These are phyloP conservation scores for Leptinotarsa juncta DNA, from an alignment of 2,888 invertebrate species.

Conservation along the genomic window DNA sequence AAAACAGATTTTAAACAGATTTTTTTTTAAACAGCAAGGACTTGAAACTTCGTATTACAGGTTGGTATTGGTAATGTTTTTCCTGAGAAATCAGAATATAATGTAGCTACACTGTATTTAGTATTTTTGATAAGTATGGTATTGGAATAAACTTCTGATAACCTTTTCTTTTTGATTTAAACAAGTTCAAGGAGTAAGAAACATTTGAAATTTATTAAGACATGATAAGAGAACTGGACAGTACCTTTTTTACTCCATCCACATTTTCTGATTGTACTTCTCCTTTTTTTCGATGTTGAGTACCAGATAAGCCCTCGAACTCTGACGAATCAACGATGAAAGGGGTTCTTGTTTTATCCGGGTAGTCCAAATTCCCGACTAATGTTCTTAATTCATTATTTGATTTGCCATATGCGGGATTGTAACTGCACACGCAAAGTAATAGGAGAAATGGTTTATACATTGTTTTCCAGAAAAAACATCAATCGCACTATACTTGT, in stretches of 20 bases:
- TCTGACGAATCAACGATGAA: background rate
- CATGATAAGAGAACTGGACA: background rate
- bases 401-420: background rate
- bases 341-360: background rate
- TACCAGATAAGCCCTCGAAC: background rate
- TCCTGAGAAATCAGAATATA: too few species aligned
- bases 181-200: too few species aligned
- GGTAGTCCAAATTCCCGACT: background rate
- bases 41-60: too few species aligned
- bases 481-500: background rate
- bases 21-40: too few species aligned
- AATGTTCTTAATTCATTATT: background rate
- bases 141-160: too few species aligned
- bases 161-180: too few species aligned
- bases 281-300: background rate
- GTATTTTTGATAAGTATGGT: too few species aligned
- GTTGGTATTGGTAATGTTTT: too few species aligned
- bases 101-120: too few species aligned
- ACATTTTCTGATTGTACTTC: background rate
- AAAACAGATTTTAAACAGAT: too few species aligned
- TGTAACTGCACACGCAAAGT: constrained; percentile 5
- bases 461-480: background rate
- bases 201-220: too few species aligned
- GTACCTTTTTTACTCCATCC: constrained; percentile 18
- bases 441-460: background rate